These are phyloP conservation scores for Helobdella robusta DNA, from an alignment of 2,888 invertebrate genomes.

Conservation along the genomic window DNA sequence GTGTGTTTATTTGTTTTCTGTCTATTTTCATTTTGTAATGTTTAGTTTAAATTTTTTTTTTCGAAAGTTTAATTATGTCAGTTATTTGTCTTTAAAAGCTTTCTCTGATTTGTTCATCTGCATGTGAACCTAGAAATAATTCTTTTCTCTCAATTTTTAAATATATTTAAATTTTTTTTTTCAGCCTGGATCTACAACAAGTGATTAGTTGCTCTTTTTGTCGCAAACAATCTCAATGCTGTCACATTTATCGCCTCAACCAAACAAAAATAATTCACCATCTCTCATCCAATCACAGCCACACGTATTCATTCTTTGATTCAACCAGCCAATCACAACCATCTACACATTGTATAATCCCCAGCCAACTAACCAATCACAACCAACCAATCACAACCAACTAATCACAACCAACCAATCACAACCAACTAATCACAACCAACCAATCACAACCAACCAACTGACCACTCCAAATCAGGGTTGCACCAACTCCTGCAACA, in stretches of 20 bases:
- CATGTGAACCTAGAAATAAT: not conserved
- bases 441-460: no score
- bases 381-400: no score
- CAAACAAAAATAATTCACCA: no score
- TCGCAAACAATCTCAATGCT: not conserved
- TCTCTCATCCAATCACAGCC: no score
- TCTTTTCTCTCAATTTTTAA: not conserved
- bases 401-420: no score
- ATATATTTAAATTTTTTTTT: not conserved
- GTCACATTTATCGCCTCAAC: not conserved
- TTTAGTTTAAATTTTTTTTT: not conserved
- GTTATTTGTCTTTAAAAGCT: not conserved
- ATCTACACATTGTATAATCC: not conserved
- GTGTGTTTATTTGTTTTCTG: no score
- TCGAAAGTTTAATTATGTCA: not conserved
- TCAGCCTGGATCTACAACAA: slow-evolving; percentile 25
- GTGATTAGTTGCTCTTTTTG: slow-evolving; percentile 2
- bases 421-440: no score
- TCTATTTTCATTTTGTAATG: not conserved
- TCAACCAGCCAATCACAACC: not conserved
- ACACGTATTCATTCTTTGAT: not conserved
- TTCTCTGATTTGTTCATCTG: not conserved
- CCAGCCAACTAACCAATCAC: not conserved
- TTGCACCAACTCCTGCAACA: not conserved
- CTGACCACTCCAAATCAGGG: not conserved